These are phyloP conservation scores for Dryobotodes eremita DNA, from an alignment of 2,888 invertebrate species.

Conservation along the genomic window DNA sequence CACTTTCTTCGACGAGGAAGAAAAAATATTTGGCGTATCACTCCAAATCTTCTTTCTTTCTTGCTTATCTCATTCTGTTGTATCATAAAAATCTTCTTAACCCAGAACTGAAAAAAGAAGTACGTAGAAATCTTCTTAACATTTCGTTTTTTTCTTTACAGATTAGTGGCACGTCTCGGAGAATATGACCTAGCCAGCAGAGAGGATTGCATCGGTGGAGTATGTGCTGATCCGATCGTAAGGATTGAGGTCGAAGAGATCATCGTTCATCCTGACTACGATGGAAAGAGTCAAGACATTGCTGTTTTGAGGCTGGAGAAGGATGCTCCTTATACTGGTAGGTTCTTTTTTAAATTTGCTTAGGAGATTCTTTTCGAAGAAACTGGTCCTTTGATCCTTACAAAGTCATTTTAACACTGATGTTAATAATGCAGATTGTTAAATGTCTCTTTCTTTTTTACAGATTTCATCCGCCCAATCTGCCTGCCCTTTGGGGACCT, in stretches of 20 bases:
- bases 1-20: neutral
- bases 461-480: conserved; percentile 82
- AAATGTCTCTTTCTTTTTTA: neutral
- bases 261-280: conserved; percentile 70
- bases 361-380: neutral
- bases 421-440: neutral
- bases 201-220: conserved; percentile 66
- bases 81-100: neutral
- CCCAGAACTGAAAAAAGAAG: neutral
- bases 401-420: neutral
- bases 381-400: conserved; percentile 5
- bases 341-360: conserved; percentile 8
- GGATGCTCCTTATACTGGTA: conserved; percentile 76
- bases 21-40: neutral
- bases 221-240: conserved; percentile 70
- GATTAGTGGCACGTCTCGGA: conserved; percentile 72
- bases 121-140: neutral
- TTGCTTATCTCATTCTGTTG: neutral
- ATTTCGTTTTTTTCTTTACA: conserved; percentile 49
- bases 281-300: conserved; percentile 72
- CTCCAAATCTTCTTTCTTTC: neutral
- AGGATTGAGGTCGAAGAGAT: conserved; percentile 65
- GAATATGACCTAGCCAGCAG: conserved; percentile 69
- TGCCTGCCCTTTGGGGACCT: conserved; percentile 75
- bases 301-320: conserved; percentile 73